phyloP scores from a whole-genome alignment of 1,140 invertebrate genomes.

The Neodiprion fabricii region DNA sequence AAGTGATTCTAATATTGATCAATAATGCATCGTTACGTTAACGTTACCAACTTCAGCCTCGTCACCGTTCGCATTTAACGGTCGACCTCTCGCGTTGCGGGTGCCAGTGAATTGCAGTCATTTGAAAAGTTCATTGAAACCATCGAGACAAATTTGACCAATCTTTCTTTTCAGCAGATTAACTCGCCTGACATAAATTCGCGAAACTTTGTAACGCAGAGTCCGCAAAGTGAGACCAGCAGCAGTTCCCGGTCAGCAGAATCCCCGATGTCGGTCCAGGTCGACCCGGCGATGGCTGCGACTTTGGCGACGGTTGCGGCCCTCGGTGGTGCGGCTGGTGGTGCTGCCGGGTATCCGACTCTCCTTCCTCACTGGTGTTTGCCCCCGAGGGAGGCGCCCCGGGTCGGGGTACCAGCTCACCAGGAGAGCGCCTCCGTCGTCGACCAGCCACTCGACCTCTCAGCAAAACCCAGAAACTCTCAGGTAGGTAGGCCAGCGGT shows the following conservation, averaged over 20 bases:
- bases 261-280: conserved; percentile 62
- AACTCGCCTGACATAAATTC: no score
- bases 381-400: conserved; percentile 56
- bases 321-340: conserved; percentile 58
- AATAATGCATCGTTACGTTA: no score
- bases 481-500: conserved; percentile 44
- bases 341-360: conserved; percentile 56
- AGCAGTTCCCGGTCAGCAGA: conserved; percentile 61
- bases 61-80: no score
- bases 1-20: no score
- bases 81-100: no score
- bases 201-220: conserved; percentile 35
- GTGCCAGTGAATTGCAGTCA: no score
- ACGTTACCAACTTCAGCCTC: no score
- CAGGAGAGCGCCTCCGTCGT: conserved; percentile 60
- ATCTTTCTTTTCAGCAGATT: no score
- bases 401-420: conserved; percentile 59
- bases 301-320: conserved; percentile 69
- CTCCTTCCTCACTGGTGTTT: conserved; percentile 66
- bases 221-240: conserved; percentile 61
- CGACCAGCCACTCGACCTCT: conserved; percentile 81
- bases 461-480: conserved; percentile 69
- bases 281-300: conserved; percentile 65
- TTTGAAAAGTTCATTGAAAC: no score
- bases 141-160: no score